Conservation (phyloP, 2,888 invertebrate species). For the Metellina segmentata region DNA sequence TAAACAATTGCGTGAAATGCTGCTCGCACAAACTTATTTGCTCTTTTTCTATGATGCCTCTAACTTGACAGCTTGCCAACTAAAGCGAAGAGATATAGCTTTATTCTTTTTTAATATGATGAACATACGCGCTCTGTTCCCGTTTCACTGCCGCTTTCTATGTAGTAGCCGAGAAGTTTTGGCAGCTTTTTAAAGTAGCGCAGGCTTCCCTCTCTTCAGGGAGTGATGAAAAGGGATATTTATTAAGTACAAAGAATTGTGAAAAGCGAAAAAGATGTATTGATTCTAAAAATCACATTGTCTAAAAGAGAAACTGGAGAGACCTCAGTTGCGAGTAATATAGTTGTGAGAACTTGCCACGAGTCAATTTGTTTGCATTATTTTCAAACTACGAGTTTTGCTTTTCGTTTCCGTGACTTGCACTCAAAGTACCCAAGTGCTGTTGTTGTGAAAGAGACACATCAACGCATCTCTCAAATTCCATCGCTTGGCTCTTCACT, state of each 20-base stretch:
- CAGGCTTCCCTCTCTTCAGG: constrained; percentile 17
- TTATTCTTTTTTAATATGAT: constrained; percentile 56
- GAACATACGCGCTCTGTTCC: constrained; percentile 36
- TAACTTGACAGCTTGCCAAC: constrained; percentile 56
- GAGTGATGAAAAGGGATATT: constrained; percentile 51
- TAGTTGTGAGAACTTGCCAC: no score
- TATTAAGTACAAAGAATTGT: constrained; percentile 42
- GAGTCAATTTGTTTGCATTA: no score
- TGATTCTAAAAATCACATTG: constrained; percentile 28
- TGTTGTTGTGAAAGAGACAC: no score
- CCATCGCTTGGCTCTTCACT: no score
- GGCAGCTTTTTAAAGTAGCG: constrained; percentile 42
- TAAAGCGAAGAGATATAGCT: constrained; percentile 54
- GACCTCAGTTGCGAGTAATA: constrained; percentile 1
- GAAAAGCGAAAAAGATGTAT: constrained; percentile 43
- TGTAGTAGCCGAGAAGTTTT: constrained; percentile 41
- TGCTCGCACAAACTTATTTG: constrained; percentile 47
- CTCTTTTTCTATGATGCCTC: constrained; percentile 31
- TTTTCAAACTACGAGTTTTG: no score
- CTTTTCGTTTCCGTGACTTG: no score
- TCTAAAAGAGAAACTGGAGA: constrained; percentile 8
- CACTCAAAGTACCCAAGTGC: no score
- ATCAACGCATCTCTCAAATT: no score
- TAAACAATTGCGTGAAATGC: constrained; percentile 49
- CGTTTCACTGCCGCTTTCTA: not conserved